Percentiles rank a stretch among this genome's conserved stretches.
Conservation (phyloP, 2,113 vertebrate genomes). For the Alexandromys fortis region DNA sequence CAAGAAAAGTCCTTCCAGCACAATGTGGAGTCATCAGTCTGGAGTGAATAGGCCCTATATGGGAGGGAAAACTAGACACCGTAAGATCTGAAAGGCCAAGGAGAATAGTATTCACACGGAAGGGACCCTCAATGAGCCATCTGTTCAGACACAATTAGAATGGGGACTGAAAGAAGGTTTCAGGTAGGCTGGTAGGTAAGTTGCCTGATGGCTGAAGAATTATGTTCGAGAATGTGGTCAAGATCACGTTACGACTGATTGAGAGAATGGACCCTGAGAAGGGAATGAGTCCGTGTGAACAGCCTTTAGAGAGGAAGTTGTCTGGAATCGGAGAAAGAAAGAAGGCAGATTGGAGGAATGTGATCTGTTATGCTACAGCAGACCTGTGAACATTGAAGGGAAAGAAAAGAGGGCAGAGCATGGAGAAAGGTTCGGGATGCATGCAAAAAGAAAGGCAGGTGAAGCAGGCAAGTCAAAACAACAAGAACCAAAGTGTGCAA, state of each 20-base stretch:
- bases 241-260: background rate
- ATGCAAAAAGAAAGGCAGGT: background rate
- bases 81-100: background rate
- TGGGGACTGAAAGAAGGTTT: background rate
- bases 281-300: background rate
- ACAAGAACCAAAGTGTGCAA: background rate
- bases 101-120: background rate
- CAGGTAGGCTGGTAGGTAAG: background rate
- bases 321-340: background rate
- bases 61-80: background rate
- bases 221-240: background rate
- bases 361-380: background rate
- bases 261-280: background rate
- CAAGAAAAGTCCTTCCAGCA: background rate
- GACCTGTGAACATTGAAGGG: background rate
- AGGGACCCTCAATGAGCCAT: background rate
- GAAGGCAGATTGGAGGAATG: background rate
- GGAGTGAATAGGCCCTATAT: background rate
- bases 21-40: background rate
- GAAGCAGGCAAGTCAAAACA: background rate
- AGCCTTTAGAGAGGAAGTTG: background rate
- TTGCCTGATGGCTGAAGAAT: background rate
- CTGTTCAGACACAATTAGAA: background rate
- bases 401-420: background rate
- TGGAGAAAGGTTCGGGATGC: background rate